phyloP scores from a whole-genome alignment of 2,113 vertebrate genomes.

The Labeo catla region DNA sequence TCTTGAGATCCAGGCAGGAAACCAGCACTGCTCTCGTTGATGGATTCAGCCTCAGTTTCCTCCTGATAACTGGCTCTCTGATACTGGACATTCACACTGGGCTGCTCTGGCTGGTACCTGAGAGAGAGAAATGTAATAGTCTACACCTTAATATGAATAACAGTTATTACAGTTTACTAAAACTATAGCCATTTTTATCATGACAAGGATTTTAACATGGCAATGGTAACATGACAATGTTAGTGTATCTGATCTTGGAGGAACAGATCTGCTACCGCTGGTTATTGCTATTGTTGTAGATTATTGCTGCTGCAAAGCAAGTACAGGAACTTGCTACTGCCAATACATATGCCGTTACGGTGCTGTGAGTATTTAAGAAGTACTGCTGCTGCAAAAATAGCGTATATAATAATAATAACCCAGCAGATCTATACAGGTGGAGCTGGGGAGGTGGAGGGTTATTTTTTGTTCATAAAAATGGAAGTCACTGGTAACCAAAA shows the following conservation, averaged over 20 bases:
- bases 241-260: not conserved
- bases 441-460: no score
- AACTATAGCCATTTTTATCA: not conserved
- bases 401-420: no score
- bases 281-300: not conserved
- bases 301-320: no score
- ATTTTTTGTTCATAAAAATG: no score
- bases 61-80: constrained; percentile 88
- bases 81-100: constrained; percentile 76
- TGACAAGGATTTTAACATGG: not conserved
- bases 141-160: not conserved
- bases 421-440: no score
- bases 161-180: not conserved
- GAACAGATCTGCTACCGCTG: not conserved
- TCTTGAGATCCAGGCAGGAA: constrained; percentile 78
- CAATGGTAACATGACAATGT: not conserved
- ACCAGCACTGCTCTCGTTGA: constrained; percentile 77
- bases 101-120: constrained; percentile 92
- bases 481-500: no score
- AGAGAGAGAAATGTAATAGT: constrained; percentile 3
- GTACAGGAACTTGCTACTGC: no score
- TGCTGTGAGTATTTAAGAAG: no score
- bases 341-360: no score
- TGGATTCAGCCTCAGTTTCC: constrained; percentile 76
- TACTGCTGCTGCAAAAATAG: no score